Percentiles rank a stretch among this genome's conserved stretches.
phyloP scores from a whole-genome alignment of 1,140 invertebrate genomes.

The Platyscapa corneri region DNA sequence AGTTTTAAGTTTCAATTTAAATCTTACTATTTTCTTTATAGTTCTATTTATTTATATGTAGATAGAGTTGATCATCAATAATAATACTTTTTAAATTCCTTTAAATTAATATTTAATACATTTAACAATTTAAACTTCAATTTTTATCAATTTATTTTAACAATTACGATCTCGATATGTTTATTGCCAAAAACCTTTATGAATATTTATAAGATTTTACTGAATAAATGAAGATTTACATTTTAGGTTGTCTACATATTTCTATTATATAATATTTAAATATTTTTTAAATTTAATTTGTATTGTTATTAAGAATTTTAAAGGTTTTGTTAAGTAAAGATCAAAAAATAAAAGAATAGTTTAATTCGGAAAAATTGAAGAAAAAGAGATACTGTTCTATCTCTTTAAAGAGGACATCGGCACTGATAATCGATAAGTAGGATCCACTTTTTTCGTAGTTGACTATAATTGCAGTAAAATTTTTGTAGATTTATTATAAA shows the following conservation, averaged over 20 bases:
- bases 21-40: no score
- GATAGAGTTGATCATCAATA: no score
- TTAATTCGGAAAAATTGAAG: not conserved
- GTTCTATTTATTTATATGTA: no score
- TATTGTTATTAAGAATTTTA: not conserved
- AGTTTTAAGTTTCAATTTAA: no score
- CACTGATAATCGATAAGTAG: slow-evolving; percentile 44
- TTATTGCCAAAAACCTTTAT: not conserved
- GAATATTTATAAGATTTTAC: not conserved
- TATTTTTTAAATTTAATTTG: not conserved
- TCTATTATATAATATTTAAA: not conserved
- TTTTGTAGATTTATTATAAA: not conserved
- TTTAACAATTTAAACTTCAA: not conserved
- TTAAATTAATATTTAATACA: no score
- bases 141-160: not conserved
- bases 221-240: not conserved
- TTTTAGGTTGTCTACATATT: not conserved
- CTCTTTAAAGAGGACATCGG: slow-evolving; percentile 62
- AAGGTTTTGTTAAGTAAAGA: not conserved
- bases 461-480: slow-evolving; percentile 21
- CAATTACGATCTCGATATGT: not conserved
- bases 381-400: slow-evolving; percentile 59
- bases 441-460: not conserved
- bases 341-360: not conserved
- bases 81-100: no score